These are phyloP conservation scores for Capitella teleta DNA, from an alignment of 1,140 invertebrate species.

Conservation along the genomic window DNA sequence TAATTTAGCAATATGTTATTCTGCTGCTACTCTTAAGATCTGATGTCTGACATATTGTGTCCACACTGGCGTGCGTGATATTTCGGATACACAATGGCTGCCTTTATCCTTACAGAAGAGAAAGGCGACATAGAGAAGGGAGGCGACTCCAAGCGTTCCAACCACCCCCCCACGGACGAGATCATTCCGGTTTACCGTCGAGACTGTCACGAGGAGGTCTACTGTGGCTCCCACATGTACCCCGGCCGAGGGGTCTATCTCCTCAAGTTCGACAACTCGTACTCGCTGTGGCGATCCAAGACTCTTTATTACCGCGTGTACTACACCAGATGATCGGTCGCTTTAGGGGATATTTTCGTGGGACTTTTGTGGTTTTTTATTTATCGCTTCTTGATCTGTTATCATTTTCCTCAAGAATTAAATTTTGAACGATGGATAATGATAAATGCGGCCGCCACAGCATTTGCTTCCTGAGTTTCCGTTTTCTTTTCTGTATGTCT, in stretches of 20 bases:
- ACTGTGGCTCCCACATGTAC: conserved; percentile 91
- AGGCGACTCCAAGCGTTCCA: conserved; percentile 16
- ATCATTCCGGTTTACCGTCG: conserved; percentile 87
- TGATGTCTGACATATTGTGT: no score
- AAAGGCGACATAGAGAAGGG: conserved; percentile 31
- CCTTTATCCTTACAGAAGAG: conserved; percentile 16
- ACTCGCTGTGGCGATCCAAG: conserved; percentile 97
- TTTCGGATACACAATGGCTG: no score
- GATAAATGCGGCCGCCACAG: no score
- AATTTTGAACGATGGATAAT: no score
- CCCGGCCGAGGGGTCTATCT: conserved; percentile 90
- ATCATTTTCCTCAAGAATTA: no score
- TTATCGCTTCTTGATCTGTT: no score
- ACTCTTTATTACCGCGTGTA: conserved; percentile 97
- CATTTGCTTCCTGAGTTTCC: no score
- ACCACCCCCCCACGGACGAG: conserved; percentile 56
- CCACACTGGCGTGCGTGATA: no score
- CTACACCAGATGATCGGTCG: conserved; percentile 55
- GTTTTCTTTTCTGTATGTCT: no score
- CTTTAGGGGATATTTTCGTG: neutral
- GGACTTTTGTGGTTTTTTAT: conserved; percentile 13
- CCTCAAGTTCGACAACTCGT: conserved; percentile 98
- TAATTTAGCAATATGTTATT: no score
- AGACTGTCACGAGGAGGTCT: conserved; percentile 93
- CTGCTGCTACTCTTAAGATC: no score